Evolutionary conservation across 1,140 invertebrate genomes (phyloP).

Genomic region (Apis laboriosa): DNA sequence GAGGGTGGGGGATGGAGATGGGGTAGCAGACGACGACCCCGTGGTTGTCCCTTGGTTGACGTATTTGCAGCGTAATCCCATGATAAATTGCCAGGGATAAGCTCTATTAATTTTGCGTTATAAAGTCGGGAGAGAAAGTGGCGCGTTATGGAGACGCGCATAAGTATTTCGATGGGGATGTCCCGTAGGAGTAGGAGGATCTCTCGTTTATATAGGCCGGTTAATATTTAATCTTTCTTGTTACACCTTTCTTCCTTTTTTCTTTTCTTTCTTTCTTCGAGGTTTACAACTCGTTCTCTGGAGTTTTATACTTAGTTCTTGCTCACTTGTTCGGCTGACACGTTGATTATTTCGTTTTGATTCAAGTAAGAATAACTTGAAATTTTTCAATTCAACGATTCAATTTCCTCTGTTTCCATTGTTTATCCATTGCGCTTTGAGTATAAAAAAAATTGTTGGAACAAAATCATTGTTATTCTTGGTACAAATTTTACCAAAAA

Average conservation of each 20-base stretch:
- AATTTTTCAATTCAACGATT: too few relatives aligned
- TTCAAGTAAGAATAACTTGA: too few relatives aligned
- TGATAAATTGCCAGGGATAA: slow-evolving; percentile 79
- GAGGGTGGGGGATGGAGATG: background rate
- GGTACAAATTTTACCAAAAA: too few relatives aligned
- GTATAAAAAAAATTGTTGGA: too few relatives aligned
- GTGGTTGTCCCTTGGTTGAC: slow-evolving; percentile 57
- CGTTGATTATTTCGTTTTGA: too few relatives aligned
- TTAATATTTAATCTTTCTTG: slow-evolving; percentile 49
- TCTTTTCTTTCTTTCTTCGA: background rate
- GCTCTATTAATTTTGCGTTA: slow-evolving; percentile 81
- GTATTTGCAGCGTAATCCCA: slow-evolving; percentile 80
- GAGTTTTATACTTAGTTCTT: too few relatives aligned
- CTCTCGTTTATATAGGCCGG: slow-evolving; percentile 32
- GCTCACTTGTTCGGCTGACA: too few relatives aligned
- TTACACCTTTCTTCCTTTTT: background rate
- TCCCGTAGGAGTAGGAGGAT: background rate
- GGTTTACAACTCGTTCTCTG: background rate
- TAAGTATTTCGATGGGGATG: slow-evolving; percentile 35
- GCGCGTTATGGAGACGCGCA: slow-evolving; percentile 63
- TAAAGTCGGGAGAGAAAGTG: slow-evolving; percentile 64
- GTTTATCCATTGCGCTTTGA: too few relatives aligned
- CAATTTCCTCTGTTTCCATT: too few relatives aligned
- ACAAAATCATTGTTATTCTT: too few relatives aligned
- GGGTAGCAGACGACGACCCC: slow-evolving; percentile 11